phyloP scores from a whole-genome alignment of 2,888 invertebrate genomes.

The Amiota mariae region DNA sequence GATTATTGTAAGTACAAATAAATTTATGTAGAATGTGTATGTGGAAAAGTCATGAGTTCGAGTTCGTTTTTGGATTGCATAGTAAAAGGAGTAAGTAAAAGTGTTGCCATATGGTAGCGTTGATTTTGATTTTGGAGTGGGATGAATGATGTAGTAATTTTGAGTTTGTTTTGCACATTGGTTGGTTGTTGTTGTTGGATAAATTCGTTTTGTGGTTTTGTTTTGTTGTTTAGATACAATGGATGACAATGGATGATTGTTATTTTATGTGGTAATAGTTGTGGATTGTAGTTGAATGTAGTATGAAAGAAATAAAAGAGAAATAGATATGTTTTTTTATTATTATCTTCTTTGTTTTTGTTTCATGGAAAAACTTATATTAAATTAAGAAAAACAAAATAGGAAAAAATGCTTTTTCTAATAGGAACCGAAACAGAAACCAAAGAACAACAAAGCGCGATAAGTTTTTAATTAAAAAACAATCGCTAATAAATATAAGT shows the following conservation, averaged over 20 bases:
- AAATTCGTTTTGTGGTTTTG: slow-evolving; percentile 34
- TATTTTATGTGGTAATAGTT: slow-evolving; percentile 20
- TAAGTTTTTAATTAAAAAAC: slow-evolving; percentile 31
- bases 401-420: slow-evolving; percentile 18
- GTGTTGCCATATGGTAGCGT: slow-evolving; percentile 26
- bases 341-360: not conserved
- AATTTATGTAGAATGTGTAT: slow-evolving; percentile 12
- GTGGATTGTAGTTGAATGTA: too few species aligned
- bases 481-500: too few species aligned
- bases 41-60: not conserved
- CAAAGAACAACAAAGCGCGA: slow-evolving; percentile 18
- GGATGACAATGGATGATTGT: slow-evolving; percentile 2
- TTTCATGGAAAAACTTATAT: not conserved
- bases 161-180: not conserved
- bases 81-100: not conserved
- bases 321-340: slow-evolving; percentile 20
- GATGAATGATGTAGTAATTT: slow-evolving; percentile 11
- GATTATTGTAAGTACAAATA: slow-evolving; percentile 1
- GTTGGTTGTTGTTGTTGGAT: slow-evolving; percentile 23
- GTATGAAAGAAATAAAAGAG: slow-evolving; percentile 32
- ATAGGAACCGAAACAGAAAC: slow-evolving; percentile 34
- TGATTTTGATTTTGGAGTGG: slow-evolving; percentile 31
- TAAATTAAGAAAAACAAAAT: not conserved
- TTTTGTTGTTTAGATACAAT: slow-evolving; percentile 38
- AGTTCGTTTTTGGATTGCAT: slow-evolving; percentile 12